Conservation (phyloP, 2,797 vertebrate genomes). For the Sciaenops ocellatus region DNA sequence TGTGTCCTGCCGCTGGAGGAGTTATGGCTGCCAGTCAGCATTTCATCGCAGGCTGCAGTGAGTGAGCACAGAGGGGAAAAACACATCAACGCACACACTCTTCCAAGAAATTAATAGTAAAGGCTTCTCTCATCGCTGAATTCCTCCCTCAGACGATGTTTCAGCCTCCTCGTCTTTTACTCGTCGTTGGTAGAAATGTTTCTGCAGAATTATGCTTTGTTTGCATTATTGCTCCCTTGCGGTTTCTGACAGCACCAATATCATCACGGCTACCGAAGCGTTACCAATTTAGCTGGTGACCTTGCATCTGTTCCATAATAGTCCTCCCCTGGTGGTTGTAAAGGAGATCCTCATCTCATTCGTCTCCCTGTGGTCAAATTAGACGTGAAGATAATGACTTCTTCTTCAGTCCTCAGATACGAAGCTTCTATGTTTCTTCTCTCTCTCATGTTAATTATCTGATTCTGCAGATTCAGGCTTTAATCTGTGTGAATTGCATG, state of each 20-base stretch:
- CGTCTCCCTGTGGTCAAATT: slow-evolving; percentile 46
- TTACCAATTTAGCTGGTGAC: slow-evolving; percentile 52
- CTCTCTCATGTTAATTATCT: too few relatives aligned
- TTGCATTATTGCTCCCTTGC: slow-evolving; percentile 45
- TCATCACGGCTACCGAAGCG: slow-evolving; percentile 27
- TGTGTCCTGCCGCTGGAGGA: slow-evolving; percentile 57
- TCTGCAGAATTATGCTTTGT: slow-evolving; percentile 32
- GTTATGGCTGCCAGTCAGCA: slow-evolving; percentile 72
- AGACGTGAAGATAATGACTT: slow-evolving; percentile 30
- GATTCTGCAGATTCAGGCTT: too few relatives aligned
- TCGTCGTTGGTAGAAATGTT: slow-evolving; percentile 16
- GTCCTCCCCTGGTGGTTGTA: slow-evolving; percentile 41
- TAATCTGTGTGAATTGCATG: too few relatives aligned
- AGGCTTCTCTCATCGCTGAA: neutral
- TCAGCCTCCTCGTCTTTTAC: neutral
- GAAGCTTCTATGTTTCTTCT: neutral
- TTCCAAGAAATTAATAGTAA: neutral
- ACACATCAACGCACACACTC: slow-evolving; percentile 11
- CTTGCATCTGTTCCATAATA: slow-evolving; percentile 43
- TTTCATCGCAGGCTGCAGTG: slow-evolving; percentile 62
- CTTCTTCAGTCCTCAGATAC: slow-evolving; percentile 4
- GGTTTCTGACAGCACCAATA: slow-evolving; percentile 18
- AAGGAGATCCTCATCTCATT: slow-evolving; percentile 41
- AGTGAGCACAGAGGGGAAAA: slow-evolving; percentile 40
- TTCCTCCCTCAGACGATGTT: slow-evolving; percentile 4